Evolutionary conservation across 2,888 invertebrate genomes (phyloP).

Genomic region (Cosmia pyralina): DNA sequence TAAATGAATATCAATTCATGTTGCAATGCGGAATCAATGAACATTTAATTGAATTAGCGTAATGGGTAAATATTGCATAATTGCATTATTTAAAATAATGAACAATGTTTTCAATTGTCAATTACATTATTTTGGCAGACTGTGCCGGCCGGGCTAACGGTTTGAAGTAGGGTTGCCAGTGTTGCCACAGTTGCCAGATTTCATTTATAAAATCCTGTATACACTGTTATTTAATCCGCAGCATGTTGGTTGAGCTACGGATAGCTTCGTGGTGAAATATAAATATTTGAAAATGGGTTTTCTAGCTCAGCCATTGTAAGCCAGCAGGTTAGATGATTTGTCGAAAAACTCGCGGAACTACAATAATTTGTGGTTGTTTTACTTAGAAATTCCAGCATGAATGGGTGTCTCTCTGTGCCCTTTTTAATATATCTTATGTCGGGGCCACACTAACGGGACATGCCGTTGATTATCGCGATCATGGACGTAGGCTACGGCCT

Average conservation of each 20-base stretch:
- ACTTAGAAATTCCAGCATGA: background rate
- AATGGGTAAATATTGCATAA: conserved; percentile 52
- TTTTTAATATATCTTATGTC: background rate
- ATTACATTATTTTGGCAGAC: conserved; percentile 67
- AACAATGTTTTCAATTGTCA: conserved; percentile 69
- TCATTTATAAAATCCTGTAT: conserved; percentile 31
- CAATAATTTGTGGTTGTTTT: conserved; percentile 2
- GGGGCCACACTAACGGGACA: no score
- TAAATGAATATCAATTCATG: conserved; percentile 37
- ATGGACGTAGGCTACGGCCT: no score
- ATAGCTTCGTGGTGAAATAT: conserved; percentile 16
- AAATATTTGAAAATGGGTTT: conserved; percentile 22
- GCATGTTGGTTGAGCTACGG: conserved; percentile 11
- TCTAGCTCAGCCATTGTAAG: conserved; percentile 8
- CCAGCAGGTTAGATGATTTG: conserved; percentile 5
- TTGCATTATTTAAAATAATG: conserved; percentile 49
- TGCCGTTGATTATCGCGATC: no score
- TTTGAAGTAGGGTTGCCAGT: conserved; percentile 40
- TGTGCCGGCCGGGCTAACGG: conserved; percentile 62
- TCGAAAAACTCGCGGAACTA: background rate
- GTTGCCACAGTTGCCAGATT: conserved; percentile 15
- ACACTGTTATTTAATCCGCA: conserved; percentile 16
- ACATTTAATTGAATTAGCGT: conserved; percentile 45
- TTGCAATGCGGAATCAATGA: conserved; percentile 38
- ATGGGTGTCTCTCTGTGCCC: background rate